Evolutionary conservation across 2,797 vertebrate species (phyloP), one percentile per base, ranked within the genome.

Genomic region (Numenius phaeopus): DNA sequence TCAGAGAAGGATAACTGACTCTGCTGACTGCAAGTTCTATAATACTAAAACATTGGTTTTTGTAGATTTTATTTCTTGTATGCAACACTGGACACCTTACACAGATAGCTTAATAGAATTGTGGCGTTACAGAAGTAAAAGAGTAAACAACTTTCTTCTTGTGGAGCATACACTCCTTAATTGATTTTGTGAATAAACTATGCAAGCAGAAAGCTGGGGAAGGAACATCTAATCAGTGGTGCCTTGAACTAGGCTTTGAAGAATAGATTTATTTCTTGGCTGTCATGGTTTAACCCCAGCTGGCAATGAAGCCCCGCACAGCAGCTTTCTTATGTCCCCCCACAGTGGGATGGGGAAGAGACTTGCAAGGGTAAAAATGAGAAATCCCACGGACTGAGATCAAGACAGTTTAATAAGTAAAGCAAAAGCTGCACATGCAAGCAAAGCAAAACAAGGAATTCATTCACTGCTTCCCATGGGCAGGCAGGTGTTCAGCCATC

Each of bases 321-420:
- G 21, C 12, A 1, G 6, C 29, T 70, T 0, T 0, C 19, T 55
- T 17, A 34, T 7, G 10, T 78, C 11, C 2, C 7, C 2, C 2
- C 2, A 7, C 21, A 3, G 24, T 39, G 24, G 32, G 44, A n/a
- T 17, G 19, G n/a, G 19, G 32, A 42, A 50, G 26, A 75, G 24
- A 61, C 24, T 40, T 8, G 4, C 47, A 72, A 77, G 22, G n/a
- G 34, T 26, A 59, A 37, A 62, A 19, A 37, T 13, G 17, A 62
- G 24, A 79, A 65, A 30, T 30, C 17, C 37, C 11, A 2, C 2
- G 19, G 20, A 4, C 7, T 73, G 27, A 59, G 23, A 11, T 61
- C 50, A 42, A 73, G 47, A 14, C 12, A 55, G 14, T 55, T 64
- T 7, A 78, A 4, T 3, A 78, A 32, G 40, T 20, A 65, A 69